These are phyloP conservation scores for Hydraecia micacea DNA, from an alignment of 2,888 invertebrate genomes.

Conservation along the genomic window DNA sequence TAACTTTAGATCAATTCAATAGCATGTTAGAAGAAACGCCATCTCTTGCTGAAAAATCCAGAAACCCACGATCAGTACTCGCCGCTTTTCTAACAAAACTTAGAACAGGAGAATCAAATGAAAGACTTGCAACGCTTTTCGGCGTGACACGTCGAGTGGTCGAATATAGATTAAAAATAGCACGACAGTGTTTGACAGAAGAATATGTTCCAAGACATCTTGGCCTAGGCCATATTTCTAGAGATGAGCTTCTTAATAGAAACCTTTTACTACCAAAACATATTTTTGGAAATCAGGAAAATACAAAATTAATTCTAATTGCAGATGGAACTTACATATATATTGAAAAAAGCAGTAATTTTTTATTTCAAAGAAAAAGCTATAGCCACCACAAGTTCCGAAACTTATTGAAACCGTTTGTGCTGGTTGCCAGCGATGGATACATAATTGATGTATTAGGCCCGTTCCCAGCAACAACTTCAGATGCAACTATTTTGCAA, in stretches of 20 bases:
- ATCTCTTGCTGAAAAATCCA: conserved; percentile 10
- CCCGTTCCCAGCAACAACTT: conserved; percentile 18
- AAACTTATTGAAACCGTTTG: conserved; percentile 20
- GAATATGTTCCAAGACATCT: too few species aligned
- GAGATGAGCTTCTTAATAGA: conserved; percentile 15
- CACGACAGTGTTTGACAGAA: too few species aligned
- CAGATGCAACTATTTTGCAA: conserved; percentile 28
- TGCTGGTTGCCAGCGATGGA: conserved; percentile 16
- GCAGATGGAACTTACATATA: too few species aligned
- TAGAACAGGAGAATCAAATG: too few species aligned
- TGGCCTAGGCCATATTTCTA: conserved; percentile 4
- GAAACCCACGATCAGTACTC: conserved; percentile 8
- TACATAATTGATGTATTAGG: conserved; percentile 15
- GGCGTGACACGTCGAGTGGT: too few species aligned
- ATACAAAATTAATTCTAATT: too few species aligned
- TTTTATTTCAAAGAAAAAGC: too few species aligned
- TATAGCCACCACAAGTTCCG: conserved; percentile 8
- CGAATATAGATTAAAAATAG: too few species aligned
- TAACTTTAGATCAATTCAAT: conserved; percentile 6
- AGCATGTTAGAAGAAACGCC: conserved; percentile 11
- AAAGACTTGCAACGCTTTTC: too few species aligned
- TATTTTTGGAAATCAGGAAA: too few species aligned
- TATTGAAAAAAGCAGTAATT: too few species aligned
- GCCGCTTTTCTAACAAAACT: conserved; percentile 17
- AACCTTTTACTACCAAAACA: too few species aligned